Percentiles rank a stretch among this genome's conserved stretches.
Conservation (phyloP, 92 coral and sea anemone genomes). For the Palythoa grandis region DNA sequence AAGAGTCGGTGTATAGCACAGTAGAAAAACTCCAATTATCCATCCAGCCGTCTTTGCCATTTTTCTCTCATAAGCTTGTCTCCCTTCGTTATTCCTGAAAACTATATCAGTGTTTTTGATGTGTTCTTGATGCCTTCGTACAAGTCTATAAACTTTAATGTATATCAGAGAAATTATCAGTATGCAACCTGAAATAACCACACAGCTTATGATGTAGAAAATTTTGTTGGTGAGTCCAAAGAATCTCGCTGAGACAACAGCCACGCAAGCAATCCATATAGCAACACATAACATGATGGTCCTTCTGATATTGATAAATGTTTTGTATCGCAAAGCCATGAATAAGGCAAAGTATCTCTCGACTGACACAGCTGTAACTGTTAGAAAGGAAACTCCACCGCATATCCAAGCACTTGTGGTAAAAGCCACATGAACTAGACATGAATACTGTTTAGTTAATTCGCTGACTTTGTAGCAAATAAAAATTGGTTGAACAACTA, state of each 20-base stretch:
- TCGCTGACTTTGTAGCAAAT: constrained; percentile 66
- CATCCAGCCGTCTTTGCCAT: constrained; percentile 55
- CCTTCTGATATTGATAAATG: constrained; percentile 41
- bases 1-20: constrained; percentile 58
- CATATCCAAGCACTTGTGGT: constrained; percentile 68
- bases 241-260: constrained; percentile 58
- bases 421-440: constrained; percentile 53
- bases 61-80: constrained; percentile 37
- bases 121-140: constrained; percentile 58
- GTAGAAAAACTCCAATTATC: constrained; percentile 52
- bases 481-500: constrained; percentile 59
- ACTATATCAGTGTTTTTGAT: constrained; percentile 27
- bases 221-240: constrained; percentile 44
- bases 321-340: constrained; percentile 55
- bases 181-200: constrained; percentile 45
- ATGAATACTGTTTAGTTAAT: constrained; percentile 53
- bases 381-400: constrained; percentile 62
- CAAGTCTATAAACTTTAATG: constrained; percentile 57
- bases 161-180: constrained; percentile 49
- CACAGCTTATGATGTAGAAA: constrained; percentile 47
- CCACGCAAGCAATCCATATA: constrained; percentile 50
- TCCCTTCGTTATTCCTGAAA: constrained; percentile 17
- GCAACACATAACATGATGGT: constrained; percentile 38
- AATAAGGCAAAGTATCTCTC: constrained; percentile 66
- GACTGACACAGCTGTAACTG: constrained; percentile 61